These are phyloP conservation scores for Notocelia uddmanniana DNA, from an alignment of 2,888 invertebrate genomes.

Conservation along the genomic window DNA sequence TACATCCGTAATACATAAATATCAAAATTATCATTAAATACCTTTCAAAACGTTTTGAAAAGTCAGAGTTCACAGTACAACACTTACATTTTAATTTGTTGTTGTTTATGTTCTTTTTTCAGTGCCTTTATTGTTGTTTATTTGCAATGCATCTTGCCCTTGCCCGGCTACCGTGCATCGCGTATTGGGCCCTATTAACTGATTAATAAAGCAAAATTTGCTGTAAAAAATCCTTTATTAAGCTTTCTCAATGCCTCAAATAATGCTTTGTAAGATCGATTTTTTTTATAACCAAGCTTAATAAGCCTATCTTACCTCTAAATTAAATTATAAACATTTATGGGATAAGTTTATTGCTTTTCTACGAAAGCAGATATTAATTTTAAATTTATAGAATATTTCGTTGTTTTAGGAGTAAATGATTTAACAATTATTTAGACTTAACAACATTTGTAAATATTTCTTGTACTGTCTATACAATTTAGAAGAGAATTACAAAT, in stretches of 20 bases:
- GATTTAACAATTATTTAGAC: neutral
- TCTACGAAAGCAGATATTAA: too few relatives aligned
- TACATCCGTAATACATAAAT: too few relatives aligned
- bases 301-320: neutral
- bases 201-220: constrained; percentile 14
- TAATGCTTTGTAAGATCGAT: neutral
- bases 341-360: too few relatives aligned
- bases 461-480: too few relatives aligned
- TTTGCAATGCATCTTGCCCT: constrained; percentile 42
- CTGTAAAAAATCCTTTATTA: neutral
- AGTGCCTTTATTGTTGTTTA: constrained; percentile 45
- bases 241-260: constrained; percentile 11
- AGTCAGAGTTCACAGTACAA: constrained; percentile 5
- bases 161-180: constrained; percentile 20
- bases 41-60: too few relatives aligned
- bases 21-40: too few relatives aligned
- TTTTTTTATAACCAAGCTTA: too few relatives aligned
- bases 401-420: too few relatives aligned
- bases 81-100: constrained; percentile 29
- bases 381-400: too few relatives aligned
- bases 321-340: too few relatives aligned
- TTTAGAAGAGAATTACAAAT: too few relatives aligned
- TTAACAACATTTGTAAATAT: too few relatives aligned
- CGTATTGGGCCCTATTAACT: constrained; percentile 23
- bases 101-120: constrained; percentile 40